These are phyloP conservation scores for Marisa cornuarietis DNA, from an alignment of 1,140 invertebrate species.

Conservation along the genomic window DNA sequence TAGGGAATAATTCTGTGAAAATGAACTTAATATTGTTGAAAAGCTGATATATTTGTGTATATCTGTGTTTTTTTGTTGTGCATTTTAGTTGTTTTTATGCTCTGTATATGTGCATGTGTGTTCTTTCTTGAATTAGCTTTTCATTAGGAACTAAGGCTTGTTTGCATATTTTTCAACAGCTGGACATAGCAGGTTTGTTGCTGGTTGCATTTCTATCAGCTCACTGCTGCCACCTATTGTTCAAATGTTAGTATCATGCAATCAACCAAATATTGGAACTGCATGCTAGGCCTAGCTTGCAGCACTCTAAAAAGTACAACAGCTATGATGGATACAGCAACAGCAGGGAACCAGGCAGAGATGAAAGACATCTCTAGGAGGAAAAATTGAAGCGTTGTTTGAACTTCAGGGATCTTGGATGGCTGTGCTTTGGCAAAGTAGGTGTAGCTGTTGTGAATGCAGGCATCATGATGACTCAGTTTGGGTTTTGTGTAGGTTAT, in stretches of 20 bases:
- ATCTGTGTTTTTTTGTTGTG: background rate
- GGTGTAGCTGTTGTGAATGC: constrained; percentile 56
- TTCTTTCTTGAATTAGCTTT: too few relatives aligned
- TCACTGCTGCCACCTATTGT: constrained; percentile 62
- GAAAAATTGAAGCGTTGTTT: constrained; percentile 38
- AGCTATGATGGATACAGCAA: constrained; percentile 1
- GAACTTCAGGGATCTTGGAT: constrained; percentile 61
- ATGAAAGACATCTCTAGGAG: constrained; percentile 23
- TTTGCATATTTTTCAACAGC: constrained; percentile 43
- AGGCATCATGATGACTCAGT: constrained; percentile 59
- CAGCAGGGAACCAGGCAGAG: constrained; percentile 10
- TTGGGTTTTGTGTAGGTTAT: constrained; percentile 60
- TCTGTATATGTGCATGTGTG: background rate
- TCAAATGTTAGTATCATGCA: constrained; percentile 60
- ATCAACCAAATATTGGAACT: constrained; percentile 32
- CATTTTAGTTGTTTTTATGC: background rate
- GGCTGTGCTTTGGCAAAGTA: constrained; percentile 45
- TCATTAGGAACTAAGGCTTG: background rate
- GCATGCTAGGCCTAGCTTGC: background rate
- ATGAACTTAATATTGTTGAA: too few relatives aligned
- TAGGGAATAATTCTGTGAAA: too few relatives aligned
- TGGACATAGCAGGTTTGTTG: constrained; percentile 51
- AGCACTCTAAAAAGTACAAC: constrained; percentile 13
- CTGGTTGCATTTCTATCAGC: constrained; percentile 57
- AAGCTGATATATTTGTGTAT: too few relatives aligned